Evolutionary conservation across 1,140 invertebrate genomes (phyloP).

Genomic region (Euwallacea fornicatus): DNA sequence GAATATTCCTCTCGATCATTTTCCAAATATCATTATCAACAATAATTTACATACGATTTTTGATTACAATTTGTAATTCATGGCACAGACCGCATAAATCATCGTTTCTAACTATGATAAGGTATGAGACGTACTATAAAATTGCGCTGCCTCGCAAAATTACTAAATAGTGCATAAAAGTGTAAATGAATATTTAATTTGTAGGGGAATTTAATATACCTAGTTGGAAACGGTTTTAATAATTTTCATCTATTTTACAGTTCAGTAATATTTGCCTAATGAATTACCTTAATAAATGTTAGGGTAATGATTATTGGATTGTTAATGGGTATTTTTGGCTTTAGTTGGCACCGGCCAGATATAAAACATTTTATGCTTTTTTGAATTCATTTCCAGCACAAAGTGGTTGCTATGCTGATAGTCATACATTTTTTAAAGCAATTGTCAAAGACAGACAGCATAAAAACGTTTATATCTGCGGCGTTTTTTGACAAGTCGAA

Average conservation of each 20-base stretch:
- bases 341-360: background rate
- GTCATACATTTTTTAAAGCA: too few species aligned
- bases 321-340: background rate
- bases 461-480: too few species aligned
- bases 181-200: too few species aligned
- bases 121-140: too few species aligned
- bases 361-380: background rate
- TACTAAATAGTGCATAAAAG: too few species aligned
- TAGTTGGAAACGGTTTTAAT: background rate
- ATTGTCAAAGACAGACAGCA: too few species aligned
- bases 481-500: too few species aligned
- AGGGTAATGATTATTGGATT: background rate
- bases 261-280: conserved; percentile 1
- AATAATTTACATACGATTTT: conserved; percentile 33
- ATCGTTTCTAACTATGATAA: background rate
- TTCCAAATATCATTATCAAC: conserved; percentile 42
- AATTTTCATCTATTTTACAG: background rate
- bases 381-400: background rate
- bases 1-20: conserved; percentile 33
- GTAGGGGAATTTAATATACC: too few species aligned
- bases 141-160: too few species aligned
- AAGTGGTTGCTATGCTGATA: background rate
- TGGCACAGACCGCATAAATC: background rate
- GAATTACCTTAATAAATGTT: conserved; percentile 5
- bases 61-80: background rate